Base-by-base conservation (phyloP, 2,888 invertebrate genomes). In the Drosophila anomelani region DNA sequence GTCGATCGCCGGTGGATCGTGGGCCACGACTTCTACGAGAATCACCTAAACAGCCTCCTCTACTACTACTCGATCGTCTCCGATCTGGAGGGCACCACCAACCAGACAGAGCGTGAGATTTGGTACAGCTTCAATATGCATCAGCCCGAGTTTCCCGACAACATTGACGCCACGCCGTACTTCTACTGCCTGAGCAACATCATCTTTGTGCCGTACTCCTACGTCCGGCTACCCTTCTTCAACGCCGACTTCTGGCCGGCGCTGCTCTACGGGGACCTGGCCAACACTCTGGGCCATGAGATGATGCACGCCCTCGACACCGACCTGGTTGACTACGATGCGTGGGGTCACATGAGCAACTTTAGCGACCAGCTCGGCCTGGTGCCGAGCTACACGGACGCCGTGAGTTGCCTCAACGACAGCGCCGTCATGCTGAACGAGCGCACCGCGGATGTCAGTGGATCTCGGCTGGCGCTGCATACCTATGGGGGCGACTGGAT, bases 251-350 rank as follows among this genome's bases (percentile, higher is more conserved):
- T 91, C n/a, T 89, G 90, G 88, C 88, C 91, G 2, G 85, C 85
- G 0, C 57, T 91, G 61, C 71, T 91, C 0, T 91, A 89, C 41
- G 91, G 91, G 10, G 90, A 91, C 26, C 49, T 91, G 68, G 90
- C 85, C 66, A 91, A 85, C 23, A 91, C 90, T 0, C 44, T 91
- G 53, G 91, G 91, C 15, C 90, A 91, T 56, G 90, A 91, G 64
- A 81, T 91, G 58, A 70, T 91, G 49, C 90, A 91, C 51, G 87
- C 88, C 44, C 87, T 91, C 43, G 90, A 91, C 62, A 76, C 68
- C 0, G 78, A 80, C 4, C 86, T 90, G 29, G 69, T 91, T n/a
- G 76, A 78, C 59, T 87, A 88, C 49, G 91, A 91, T 54, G 77
- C 75, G 0, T 75, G 70, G 47, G 90, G 90, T 4, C 81, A 78